phyloP scores from a whole-genome alignment of 1,140 invertebrate genomes.

The Drosophila sproati region DNA sequence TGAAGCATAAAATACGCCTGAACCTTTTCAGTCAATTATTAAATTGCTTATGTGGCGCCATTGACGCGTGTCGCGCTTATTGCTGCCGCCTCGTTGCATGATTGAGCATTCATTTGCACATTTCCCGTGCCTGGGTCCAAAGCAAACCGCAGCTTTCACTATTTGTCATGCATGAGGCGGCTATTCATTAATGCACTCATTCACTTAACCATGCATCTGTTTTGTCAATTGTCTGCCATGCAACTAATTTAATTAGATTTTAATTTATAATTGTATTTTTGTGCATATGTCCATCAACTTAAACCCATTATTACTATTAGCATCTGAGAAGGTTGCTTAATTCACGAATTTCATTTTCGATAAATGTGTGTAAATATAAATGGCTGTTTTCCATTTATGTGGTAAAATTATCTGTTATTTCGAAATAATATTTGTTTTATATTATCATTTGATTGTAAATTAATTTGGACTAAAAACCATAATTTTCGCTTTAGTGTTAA shows the following conservation, averaged over 20 bases:
- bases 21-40: constrained; percentile 58
- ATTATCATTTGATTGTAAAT: no score
- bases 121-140: no score
- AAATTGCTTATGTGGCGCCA: constrained; percentile 58
- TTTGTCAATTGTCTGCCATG: constrained; percentile 63
- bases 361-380: no score
- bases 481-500: no score
- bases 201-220: constrained; percentile 34
- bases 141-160: neutral
- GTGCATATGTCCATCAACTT: constrained; percentile 39
- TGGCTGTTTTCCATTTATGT: no score
- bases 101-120: constrained; percentile 35
- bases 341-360: no score
- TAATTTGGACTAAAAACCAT: no score
- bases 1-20: constrained; percentile 28
- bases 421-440: no score
- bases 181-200: constrained; percentile 28
- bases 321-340: no score
- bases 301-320: constrained; percentile 9
- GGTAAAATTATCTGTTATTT: no score
- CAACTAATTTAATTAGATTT: constrained; percentile 81
- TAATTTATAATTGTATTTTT: constrained; percentile 68
- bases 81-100: constrained; percentile 14
- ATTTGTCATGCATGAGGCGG: constrained; percentile 11
- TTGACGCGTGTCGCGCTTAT: constrained; percentile 55